Conservation (phyloP, 2,888 invertebrate species). For the Apamea monoglypha region DNA sequence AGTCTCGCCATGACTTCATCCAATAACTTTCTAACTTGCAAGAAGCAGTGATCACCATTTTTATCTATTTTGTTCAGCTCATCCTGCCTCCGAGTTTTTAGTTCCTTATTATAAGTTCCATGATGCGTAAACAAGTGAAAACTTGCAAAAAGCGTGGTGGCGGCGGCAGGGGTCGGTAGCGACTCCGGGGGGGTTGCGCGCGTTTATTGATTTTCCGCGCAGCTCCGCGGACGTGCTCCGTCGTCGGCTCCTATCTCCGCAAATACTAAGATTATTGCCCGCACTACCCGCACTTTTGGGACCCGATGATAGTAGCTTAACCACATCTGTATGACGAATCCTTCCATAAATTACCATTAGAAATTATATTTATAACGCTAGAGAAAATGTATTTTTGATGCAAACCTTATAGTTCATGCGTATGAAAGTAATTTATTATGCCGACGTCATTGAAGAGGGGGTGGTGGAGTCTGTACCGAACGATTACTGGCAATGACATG, state of each 20-base stretch:
- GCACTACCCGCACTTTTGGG: conserved; percentile 56
- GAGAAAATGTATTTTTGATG: conserved; percentile 16
- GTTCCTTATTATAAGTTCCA: conserved; percentile 41
- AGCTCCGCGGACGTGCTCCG: conserved; percentile 70
- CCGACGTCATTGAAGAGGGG: conserved; percentile 18
- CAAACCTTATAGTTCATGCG: conserved; percentile 21
- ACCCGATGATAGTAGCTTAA: conserved; percentile 10
- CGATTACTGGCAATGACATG: conserved; percentile 41
- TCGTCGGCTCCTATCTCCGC: conserved; percentile 75
- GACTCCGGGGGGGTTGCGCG: conserved; percentile 79
- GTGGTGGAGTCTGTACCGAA: conserved; percentile 26
- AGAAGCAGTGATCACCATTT: conserved; percentile 23
- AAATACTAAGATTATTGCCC: conserved; percentile 64
- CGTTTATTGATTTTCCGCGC: conserved; percentile 87
- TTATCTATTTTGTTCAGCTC: conserved; percentile 27
- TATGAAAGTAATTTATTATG: conserved; percentile 41
- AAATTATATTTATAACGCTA: conserved; percentile 18
- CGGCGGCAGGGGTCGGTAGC: conserved; percentile 57
- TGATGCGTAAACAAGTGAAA: conserved; percentile 76
- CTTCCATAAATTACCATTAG: conserved; percentile 30
- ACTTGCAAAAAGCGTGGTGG: conserved; percentile 72
- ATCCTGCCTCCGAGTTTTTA: conserved; percentile 14
- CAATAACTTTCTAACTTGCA: not conserved
- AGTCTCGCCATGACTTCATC: not conserved
- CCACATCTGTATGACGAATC: conserved; percentile 27